Conservation (phyloP, 2,113 vertebrate genomes). For the Cettia cetti region DNA sequence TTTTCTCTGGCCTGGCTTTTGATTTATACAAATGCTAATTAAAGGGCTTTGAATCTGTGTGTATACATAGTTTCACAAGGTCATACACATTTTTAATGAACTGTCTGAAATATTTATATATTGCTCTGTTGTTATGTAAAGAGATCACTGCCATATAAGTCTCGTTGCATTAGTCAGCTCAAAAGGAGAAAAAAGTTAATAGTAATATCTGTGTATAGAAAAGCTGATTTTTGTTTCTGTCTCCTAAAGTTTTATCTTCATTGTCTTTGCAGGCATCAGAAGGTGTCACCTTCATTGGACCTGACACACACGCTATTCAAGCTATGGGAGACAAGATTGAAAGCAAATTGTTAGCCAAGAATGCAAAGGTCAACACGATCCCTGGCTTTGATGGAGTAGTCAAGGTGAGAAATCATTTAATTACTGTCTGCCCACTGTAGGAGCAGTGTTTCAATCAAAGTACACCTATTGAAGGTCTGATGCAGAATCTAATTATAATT, state of each 20-base stretch:
- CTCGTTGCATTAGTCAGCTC: not conserved
- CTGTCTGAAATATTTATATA: constrained; percentile 10
- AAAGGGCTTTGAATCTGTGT: constrained; percentile 24
- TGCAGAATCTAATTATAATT: not conserved
- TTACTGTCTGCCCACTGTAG: not conserved
- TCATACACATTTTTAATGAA: constrained; percentile 44
- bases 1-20: constrained; percentile 41
- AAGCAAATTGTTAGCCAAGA: constrained; percentile 96
- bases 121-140: constrained; percentile 1
- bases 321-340: constrained; percentile 98
- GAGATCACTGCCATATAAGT: not conserved
- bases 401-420: constrained; percentile 80
- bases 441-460: not conserved
- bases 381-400: constrained; percentile 97
- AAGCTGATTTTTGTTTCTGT: constrained; percentile 55
- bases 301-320: constrained; percentile 90
- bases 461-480: not conserved
- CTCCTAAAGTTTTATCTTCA: constrained; percentile 77
- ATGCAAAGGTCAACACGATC: constrained; percentile 95
- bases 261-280: constrained; percentile 86
- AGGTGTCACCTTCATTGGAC: constrained; percentile 93
- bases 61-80: constrained; percentile 33
- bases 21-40: constrained; percentile 56
- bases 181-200: not conserved
- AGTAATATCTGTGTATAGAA: constrained; percentile 45